Evolutionary conservation across 2,797 vertebrate species (phyloP), one percentile per base, ranked within the genome.

Genomic region (Crocodylus rhombifer): DNA sequence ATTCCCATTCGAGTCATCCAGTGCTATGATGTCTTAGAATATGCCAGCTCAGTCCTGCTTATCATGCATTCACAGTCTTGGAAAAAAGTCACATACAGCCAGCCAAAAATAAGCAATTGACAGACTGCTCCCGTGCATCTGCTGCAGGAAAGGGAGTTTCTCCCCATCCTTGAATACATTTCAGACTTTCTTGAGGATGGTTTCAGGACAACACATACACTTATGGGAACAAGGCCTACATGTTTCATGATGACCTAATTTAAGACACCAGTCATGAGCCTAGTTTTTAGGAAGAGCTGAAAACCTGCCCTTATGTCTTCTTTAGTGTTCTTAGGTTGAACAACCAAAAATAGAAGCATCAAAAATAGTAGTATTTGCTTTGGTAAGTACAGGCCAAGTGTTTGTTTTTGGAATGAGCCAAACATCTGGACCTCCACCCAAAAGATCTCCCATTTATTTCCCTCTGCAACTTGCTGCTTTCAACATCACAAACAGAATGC

Each of bases 321-420:
- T 73, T 73, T 73, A 33, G 42, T 20, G 21, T 51, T 73, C 67
- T 73, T 21, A 73, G 33, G 15, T 14, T 26, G 23, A 73, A 23
- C 23, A 42, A 21, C 21, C 20, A 33, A 64, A 89, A 20, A 73
- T 1, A 63, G 65, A 76, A 91, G 91, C 51, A 23, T 42, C 84
- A n/a, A 74, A 84, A 85, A 91, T 51, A 51, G 87, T 78, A n/a
- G 5, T 0, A 0, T 1, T 61, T 57, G 16, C 80, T 84, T 84
- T n/a, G 80, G 61, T 84, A 90, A 80, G 82, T 0, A 4, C 42
- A 61, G 57, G 60, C 55, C 84, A 33, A 84, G 80, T 69, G 57
- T 78, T 95, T 94, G 84, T 91, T 15, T 92, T 23, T 12, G 69
- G 80, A 76, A 64, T 84, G 87, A 78, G 80, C 8, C 81, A 8